phyloP scores from a whole-genome alignment of 1,140 invertebrate genomes.

The Rhyacophila brunnea region DNA sequence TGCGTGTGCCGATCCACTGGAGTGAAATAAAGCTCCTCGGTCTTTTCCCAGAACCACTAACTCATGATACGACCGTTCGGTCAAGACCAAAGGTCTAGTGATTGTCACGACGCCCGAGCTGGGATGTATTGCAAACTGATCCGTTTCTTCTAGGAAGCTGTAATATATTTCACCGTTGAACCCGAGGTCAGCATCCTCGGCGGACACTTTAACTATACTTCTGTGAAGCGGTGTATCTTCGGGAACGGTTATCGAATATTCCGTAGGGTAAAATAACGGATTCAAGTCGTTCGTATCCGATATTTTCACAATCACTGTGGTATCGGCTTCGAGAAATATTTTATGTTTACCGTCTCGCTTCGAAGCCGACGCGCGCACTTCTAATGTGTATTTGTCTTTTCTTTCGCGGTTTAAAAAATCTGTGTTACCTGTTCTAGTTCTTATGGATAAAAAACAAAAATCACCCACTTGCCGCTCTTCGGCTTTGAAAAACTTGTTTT shows the following conservation, averaged over 20 bases:
- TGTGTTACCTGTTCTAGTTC: slow-evolving; percentile 75
- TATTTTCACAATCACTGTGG: slow-evolving; percentile 71
- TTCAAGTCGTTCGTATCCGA: slow-evolving; percentile 83
- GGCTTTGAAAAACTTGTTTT: slow-evolving; percentile 82
- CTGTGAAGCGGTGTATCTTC: slow-evolving; percentile 80
- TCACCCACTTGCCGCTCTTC: slow-evolving; percentile 81
- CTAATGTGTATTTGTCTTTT: slow-evolving; percentile 76
- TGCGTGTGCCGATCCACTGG: slow-evolving; percentile 25
- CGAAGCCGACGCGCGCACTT: slow-evolving; percentile 61
- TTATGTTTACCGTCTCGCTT: slow-evolving; percentile 57
- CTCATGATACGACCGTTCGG: slow-evolving; percentile 66
- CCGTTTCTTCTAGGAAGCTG: slow-evolving; percentile 76
- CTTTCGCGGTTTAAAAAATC: slow-evolving; percentile 80
- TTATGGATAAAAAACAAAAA: slow-evolving; percentile 83
- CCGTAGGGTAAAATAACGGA: slow-evolving; percentile 78
- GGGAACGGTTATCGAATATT: slow-evolving; percentile 75
- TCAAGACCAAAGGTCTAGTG: slow-evolving; percentile 71
- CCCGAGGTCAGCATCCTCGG: slow-evolving; percentile 87
- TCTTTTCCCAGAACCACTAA: slow-evolving; percentile 76
- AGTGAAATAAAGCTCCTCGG: slow-evolving; percentile 59
- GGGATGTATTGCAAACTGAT: slow-evolving; percentile 84
- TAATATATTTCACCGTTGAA: slow-evolving; percentile 92
- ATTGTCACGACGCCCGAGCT: slow-evolving; percentile 80
- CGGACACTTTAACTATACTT: slow-evolving; percentile 69
- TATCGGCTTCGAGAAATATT: slow-evolving; percentile 60